A percentile compares a stretch with the other conserved stretches of the same genome.
phyloP scores from a whole-genome alignment of 2,113 vertebrate genomes.

The Marcusenius ussheri region DNA sequence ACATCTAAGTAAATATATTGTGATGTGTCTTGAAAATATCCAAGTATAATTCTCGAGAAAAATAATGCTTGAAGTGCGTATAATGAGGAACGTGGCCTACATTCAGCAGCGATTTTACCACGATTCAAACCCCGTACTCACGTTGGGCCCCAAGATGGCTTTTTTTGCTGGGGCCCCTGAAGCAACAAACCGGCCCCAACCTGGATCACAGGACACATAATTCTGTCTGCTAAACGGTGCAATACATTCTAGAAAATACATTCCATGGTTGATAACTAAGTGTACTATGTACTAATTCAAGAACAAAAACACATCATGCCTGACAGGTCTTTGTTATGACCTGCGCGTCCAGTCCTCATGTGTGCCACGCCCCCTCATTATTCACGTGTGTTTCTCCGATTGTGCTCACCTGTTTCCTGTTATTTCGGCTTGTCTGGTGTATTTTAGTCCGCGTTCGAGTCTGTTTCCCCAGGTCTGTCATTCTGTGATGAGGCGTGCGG shows the following conservation, averaged over 20 bases:
- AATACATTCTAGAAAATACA: not conserved
- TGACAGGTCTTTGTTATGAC: too few species aligned
- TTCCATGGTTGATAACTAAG: not conserved
- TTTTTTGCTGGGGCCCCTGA: not conserved
- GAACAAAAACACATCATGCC: not conserved
- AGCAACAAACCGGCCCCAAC: not conserved
- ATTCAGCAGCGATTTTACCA: not conserved
- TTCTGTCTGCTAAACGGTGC: not conserved
- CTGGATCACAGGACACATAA: not conserved
- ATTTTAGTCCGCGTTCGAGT: too few species aligned
- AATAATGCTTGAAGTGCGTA: not conserved
- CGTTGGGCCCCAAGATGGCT: not conserved
- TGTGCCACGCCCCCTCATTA: too few species aligned
- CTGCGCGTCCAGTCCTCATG: too few species aligned
- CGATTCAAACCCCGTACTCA: not conserved
- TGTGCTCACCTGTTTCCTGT: too few species aligned
- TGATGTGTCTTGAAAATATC: not conserved
- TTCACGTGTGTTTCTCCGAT: too few species aligned
- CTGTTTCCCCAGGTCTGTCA: too few species aligned
- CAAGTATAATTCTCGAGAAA: not conserved
- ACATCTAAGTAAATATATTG: not conserved
- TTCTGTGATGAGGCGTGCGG: too few species aligned
- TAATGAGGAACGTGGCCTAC: not conserved
- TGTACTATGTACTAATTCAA: not conserved
- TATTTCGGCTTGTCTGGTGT: too few species aligned